phyloP scores from a whole-genome alignment of 2,888 invertebrate genomes.

The Sabellastarte sp. region DNA sequence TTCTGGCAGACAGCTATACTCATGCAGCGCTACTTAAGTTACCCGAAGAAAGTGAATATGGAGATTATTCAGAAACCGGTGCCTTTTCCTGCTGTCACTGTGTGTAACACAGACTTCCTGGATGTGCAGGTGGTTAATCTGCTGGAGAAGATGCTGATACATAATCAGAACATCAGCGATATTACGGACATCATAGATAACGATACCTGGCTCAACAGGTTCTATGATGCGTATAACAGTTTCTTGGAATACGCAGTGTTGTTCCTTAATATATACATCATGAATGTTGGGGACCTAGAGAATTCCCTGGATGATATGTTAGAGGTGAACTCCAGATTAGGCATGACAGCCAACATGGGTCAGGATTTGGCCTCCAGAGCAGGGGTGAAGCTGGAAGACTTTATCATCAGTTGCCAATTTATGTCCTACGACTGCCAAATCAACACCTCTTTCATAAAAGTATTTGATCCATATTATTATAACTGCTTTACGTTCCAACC shows the following conservation, averaged over 20 bases:
- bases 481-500: constrained; percentile 35
- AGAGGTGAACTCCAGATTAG: constrained; percentile 29
- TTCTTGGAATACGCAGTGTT: background rate
- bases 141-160: constrained; percentile 17
- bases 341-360: constrained; percentile 30
- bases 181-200: too few relatives aligned
- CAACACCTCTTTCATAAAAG: constrained; percentile 19
- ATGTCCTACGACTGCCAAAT: constrained; percentile 28
- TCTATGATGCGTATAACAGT: background rate
- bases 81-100: constrained; percentile 31
- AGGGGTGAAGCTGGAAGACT: constrained; percentile 28
- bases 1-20: constrained; percentile 29
- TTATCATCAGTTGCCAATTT: constrained; percentile 32
- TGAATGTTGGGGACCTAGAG: background rate
- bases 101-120: constrained; percentile 32
- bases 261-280: background rate
- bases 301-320: constrained; percentile 11
- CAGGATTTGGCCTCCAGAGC: constrained; percentile 20
- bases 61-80: constrained; percentile 32
- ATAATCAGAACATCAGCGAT: background rate
- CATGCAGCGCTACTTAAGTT: constrained; percentile 9
- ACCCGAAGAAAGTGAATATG: constrained; percentile 25
- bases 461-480: constrained; percentile 34
- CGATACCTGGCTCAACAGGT: background rate
- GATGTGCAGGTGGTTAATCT: constrained; percentile 23